Conservation (phyloP, 2,797 vertebrate genomes). For the Schizopygopsis pylzovi region DNA sequence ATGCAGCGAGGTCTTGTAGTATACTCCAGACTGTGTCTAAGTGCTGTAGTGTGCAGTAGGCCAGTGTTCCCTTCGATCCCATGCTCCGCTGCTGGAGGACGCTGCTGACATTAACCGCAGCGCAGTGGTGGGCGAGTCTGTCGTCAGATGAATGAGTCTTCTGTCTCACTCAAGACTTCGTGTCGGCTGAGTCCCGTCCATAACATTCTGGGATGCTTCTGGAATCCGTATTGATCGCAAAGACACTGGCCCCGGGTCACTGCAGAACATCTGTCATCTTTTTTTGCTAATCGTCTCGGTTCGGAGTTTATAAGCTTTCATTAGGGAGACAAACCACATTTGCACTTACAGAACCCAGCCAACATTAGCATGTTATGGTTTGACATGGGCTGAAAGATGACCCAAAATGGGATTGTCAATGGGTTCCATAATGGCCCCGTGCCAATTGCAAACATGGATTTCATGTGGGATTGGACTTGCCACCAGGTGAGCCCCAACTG, state of each 20-base stretch:
- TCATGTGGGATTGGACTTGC: no score
- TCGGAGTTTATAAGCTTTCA: background rate
- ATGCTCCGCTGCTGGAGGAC: slow-evolving; percentile 46
- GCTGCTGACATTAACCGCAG: slow-evolving; percentile 52
- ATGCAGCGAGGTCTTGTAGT: background rate
- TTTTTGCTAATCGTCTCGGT: background rate
- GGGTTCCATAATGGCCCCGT: no score
- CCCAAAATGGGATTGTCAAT: no score
- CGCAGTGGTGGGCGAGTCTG: slow-evolving; percentile 43
- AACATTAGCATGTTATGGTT: no score
- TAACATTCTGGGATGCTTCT: background rate
- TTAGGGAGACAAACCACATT: background rate
- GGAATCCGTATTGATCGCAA: background rate
- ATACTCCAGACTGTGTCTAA: background rate
- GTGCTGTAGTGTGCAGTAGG: background rate
- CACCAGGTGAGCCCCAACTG: no score
- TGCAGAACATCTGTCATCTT: background rate
- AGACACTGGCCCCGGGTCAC: background rate
- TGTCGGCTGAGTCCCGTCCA: background rate
- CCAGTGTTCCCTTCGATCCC: slow-evolving; percentile 2
- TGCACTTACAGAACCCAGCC: background rate
- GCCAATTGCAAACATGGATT: no score
- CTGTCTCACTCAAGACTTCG: slow-evolving; percentile 55
- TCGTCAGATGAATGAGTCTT: slow-evolving; percentile 54
- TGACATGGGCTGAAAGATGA: no score